phyloP scores from a whole-genome alignment of 2,888 invertebrate species.

The Tryphoninae sp. region DNA sequence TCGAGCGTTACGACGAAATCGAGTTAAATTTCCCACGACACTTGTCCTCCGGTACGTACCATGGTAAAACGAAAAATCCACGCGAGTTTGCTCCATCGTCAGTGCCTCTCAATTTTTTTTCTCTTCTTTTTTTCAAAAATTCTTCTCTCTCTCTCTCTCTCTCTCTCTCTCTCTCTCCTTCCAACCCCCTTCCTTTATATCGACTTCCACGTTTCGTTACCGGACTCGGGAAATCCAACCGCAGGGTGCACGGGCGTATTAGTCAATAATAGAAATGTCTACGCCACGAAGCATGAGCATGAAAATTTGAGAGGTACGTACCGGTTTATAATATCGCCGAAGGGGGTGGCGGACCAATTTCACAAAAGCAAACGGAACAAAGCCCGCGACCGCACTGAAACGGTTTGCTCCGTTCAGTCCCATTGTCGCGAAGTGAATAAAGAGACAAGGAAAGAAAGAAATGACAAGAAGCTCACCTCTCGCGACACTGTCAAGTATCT shows the following conservation, averaged over 20 bases:
- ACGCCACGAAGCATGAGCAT: slow-evolving; percentile 22
- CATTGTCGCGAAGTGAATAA: neutral
- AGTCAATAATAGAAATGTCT: slow-evolving; percentile 23
- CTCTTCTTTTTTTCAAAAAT: slow-evolving; percentile 1
- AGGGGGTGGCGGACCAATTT: neutral
- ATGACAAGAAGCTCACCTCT: neutral
- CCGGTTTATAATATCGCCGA: neutral
- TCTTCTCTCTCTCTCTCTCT: slow-evolving; percentile 19
- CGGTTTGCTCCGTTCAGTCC: neutral
- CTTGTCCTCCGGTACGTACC: slow-evolving; percentile 3
- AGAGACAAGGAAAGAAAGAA: neutral
- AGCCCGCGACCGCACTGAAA: neutral
- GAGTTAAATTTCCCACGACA: slow-evolving; percentile 43
- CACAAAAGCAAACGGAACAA: slow-evolving; percentile 10
- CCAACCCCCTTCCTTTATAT: slow-evolving; percentile 27
- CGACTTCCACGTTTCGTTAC: slow-evolving; percentile 29
- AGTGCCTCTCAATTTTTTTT: slow-evolving; percentile 22
- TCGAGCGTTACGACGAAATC: slow-evolving; percentile 46
- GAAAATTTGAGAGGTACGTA: slow-evolving; percentile 17
- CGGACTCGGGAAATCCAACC: slow-evolving; percentile 14
- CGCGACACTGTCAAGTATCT: neutral
- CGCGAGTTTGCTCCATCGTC: neutral
- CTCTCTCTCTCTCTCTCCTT: slow-evolving; percentile 27
- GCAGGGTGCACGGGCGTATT: neutral
- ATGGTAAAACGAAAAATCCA: slow-evolving; percentile 29